Base-by-base conservation (phyloP, 2,888 invertebrate genomes). In the Mechanitis messenoides region DNA sequence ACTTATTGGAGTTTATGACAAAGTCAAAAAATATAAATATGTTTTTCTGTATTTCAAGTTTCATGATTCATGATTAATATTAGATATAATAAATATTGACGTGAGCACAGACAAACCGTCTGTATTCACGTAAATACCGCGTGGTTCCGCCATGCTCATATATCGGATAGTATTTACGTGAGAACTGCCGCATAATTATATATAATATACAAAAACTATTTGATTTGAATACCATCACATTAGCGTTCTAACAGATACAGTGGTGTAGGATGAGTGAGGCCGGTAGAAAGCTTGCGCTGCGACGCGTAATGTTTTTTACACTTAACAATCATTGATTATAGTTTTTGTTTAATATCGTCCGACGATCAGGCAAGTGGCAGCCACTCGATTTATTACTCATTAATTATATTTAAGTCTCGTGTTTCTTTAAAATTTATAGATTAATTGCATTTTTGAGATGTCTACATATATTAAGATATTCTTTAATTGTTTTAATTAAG, bases 251-350 rank as follows among this genome's bases (percentile, higher is more conserved):
- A 54, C 31, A 54, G 61, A 70, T 69, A 75, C 76, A 69, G 80
- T 74, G 81, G 79, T 79, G 74, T 73, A 77, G 80, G 79, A 81
- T 83, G 80, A 83, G 80, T 83, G 81, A 83, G 83, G 69, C 67
- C 63, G 66, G 71, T 82, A 83, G 85, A 85, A 85, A 85, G 84
- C 74, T 70, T 70, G 69, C 66, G 72, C 65, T 69, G 62, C 69
- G 71, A 69, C 72, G 71, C 76, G 74, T 74, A 73, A 72, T 69
- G 64, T 31, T 50, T 74, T 78, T 79, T 79, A 67, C 74, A 67
- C 68, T 57, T 63, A 60, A 45, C 64, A 61, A 72, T 66, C 60
- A 64, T 67, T 71, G 68, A 69, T 71, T 68, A 68, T 68, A 65
- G 56, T 72, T 72, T 71, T 71, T 71, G 69, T 63, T 62, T 53